A percentile compares a stretch with the other conserved stretches of the same genome.
Conservation (phyloP, 1,140 invertebrate species). For the Sesamia nonagrioides region DNA sequence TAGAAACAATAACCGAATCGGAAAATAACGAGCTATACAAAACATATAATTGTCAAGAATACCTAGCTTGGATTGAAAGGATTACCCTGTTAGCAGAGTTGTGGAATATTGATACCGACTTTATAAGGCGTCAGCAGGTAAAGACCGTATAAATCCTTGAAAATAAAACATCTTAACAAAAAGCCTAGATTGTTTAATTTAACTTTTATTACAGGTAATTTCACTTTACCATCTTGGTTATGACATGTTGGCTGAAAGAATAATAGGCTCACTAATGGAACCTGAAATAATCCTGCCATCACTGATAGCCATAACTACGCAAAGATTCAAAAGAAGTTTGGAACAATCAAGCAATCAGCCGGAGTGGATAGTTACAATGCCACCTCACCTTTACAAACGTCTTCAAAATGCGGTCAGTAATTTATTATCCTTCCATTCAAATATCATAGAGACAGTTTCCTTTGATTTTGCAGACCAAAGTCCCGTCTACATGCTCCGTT, state of each 20-base stretch:
- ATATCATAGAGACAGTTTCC: too few species aligned
- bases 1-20: constrained; percentile 88
- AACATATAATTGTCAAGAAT: constrained; percentile 88
- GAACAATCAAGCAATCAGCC: constrained; percentile 74
- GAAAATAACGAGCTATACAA: constrained; percentile 66
- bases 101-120: constrained; percentile 94
- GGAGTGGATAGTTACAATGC: constrained; percentile 78
- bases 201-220: constrained; percentile 66
- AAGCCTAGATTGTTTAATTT: not conserved
- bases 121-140: constrained; percentile 92
- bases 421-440: not conserved
- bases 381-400: constrained; percentile 78
- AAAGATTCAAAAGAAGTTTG: constrained; percentile 76
- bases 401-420: constrained; percentile 73
- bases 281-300: constrained; percentile 66
- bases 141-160: constrained; percentile 33
- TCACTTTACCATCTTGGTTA: constrained; percentile 77
- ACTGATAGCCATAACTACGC: constrained; percentile 74
- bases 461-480: not conserved
- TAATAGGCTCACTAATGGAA: constrained; percentile 61
- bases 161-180: not conserved
- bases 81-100: constrained; percentile 91
- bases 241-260: constrained; percentile 70
- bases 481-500: too few species aligned
- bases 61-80: constrained; percentile 90